phyloP scores from a whole-genome alignment of 1,140 invertebrate genomes.

The Drosophila ananassae region DNA sequence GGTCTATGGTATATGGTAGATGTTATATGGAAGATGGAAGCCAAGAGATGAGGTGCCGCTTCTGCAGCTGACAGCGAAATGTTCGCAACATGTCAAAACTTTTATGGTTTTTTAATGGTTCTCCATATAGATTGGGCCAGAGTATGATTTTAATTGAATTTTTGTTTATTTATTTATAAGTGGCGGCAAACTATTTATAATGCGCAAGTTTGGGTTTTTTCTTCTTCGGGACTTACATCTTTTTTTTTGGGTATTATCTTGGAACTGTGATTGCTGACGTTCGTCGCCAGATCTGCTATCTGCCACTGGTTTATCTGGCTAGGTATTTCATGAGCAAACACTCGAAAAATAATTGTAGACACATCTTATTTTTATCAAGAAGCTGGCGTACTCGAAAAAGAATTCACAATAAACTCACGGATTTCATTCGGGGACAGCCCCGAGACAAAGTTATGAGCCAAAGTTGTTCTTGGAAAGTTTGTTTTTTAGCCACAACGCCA shows the following conservation, averaged over 20 bases:
- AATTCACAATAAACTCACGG: slow-evolving; percentile 27
- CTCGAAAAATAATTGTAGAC: slow-evolving; percentile 22
- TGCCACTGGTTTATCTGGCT: slow-evolving; percentile 22
- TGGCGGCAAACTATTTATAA: slow-evolving; percentile 50
- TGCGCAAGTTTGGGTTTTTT: slow-evolving; percentile 4
- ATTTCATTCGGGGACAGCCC: slow-evolving; percentile 25
- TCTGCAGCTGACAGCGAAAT: slow-evolving; percentile 67
- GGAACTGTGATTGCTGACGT: slow-evolving; percentile 42
- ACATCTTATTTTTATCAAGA: slow-evolving; percentile 32
- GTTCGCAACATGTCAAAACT: slow-evolving; percentile 70
- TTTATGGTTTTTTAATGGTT: slow-evolving; percentile 64
- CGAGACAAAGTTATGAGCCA: slow-evolving; percentile 12
- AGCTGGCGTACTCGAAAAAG: slow-evolving; percentile 32
- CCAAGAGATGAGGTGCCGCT: slow-evolving; percentile 30
- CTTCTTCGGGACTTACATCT: slow-evolving; percentile 28
- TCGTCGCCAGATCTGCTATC: slow-evolving; percentile 33
- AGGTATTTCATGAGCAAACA: slow-evolving; percentile 42
- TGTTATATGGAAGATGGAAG: slow-evolving; percentile 10
- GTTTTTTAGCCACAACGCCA: slow-evolving; percentile 12
- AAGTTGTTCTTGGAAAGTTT: slow-evolving; percentile 18
- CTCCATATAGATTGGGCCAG: slow-evolving; percentile 35
- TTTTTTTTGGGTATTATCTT: slow-evolving; percentile 4
- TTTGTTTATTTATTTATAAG: slow-evolving; percentile 43
- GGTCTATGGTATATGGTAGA: not conserved
- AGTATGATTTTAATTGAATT: slow-evolving; percentile 62